These are phyloP conservation scores for Caenorhabditis sulstoni DNA, from an alignment of 2,888 invertebrate genomes.

Conservation along the genomic window DNA sequence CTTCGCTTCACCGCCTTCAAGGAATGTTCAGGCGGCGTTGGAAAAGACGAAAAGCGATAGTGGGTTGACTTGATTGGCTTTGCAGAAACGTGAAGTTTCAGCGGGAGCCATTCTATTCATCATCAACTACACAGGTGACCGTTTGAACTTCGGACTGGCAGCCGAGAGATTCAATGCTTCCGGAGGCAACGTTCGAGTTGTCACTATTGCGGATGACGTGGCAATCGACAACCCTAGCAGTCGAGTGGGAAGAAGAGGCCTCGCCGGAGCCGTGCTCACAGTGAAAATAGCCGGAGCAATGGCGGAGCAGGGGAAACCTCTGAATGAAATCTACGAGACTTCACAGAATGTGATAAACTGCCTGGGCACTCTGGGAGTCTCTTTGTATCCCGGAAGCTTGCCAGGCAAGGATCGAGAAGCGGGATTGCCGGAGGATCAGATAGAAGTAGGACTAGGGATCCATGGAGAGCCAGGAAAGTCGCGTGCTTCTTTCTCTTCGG, in stretches of 20 bases:
- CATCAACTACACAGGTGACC: slow-evolving; percentile 88
- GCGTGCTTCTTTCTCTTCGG: slow-evolving; percentile 81
- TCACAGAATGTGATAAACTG: slow-evolving; percentile 76
- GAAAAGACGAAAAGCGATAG: slow-evolving; percentile 61
- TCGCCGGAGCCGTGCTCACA: slow-evolving; percentile 84
- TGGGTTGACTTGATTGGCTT: neutral
- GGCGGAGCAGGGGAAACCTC: slow-evolving; percentile 84
- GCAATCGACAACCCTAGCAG: slow-evolving; percentile 83
- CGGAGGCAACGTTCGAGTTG: slow-evolving; percentile 80
- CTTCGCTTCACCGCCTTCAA: slow-evolving; percentile 88
- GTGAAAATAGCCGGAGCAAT: slow-evolving; percentile 87
- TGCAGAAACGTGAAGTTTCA: slow-evolving; percentile 38
- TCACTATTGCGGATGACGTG: slow-evolving; percentile 87
- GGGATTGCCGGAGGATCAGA: slow-evolving; percentile 84
- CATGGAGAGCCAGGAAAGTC: slow-evolving; percentile 84
- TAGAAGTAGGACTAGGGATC: slow-evolving; percentile 83
- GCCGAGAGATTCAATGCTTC: slow-evolving; percentile 85
- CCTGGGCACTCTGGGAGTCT: slow-evolving; percentile 86
- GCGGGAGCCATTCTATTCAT: slow-evolving; percentile 86
- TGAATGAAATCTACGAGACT: slow-evolving; percentile 83
- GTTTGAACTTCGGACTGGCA: slow-evolving; percentile 89
- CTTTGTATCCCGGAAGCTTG: slow-evolving; percentile 86
- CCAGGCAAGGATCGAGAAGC: slow-evolving; percentile 86
- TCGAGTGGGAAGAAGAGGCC: slow-evolving; percentile 85
- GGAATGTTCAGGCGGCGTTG: slow-evolving; percentile 85